Conservation (phyloP, 2,888 invertebrate species). For the Urechis unicinctus region DNA sequence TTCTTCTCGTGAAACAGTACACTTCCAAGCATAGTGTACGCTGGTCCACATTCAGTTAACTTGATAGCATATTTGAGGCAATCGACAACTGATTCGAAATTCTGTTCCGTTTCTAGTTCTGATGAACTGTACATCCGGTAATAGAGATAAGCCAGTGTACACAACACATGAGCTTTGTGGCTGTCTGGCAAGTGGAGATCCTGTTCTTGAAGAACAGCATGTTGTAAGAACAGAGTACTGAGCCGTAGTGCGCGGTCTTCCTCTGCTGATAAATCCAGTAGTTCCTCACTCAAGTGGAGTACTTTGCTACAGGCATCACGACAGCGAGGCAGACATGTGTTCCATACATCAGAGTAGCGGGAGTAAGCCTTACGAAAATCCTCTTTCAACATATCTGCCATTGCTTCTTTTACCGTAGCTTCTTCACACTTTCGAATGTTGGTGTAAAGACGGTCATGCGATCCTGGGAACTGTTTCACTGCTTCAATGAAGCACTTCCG, state of each 20-base stretch:
- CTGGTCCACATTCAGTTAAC: background rate
- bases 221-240: background rate
- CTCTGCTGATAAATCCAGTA: background rate
- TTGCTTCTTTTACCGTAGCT: background rate
- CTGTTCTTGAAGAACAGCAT: background rate
- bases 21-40: background rate
- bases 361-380: background rate
- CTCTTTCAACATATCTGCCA: background rate
- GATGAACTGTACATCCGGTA: no score
- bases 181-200: background rate
- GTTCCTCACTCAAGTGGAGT: background rate
- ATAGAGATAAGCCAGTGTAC: background rate
- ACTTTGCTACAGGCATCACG: background rate
- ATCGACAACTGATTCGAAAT: no score
- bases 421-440: background rate
- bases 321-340: background rate
- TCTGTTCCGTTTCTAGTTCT: no score
- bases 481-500: no score
- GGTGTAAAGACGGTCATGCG: background rate
- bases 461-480: background rate
- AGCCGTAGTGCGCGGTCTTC: background rate
- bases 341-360: background rate
- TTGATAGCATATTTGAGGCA: no score
- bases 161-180: background rate
- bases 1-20: background rate